Conservation (phyloP, 2,113 vertebrate species). For the Chaetura pelagica region DNA sequence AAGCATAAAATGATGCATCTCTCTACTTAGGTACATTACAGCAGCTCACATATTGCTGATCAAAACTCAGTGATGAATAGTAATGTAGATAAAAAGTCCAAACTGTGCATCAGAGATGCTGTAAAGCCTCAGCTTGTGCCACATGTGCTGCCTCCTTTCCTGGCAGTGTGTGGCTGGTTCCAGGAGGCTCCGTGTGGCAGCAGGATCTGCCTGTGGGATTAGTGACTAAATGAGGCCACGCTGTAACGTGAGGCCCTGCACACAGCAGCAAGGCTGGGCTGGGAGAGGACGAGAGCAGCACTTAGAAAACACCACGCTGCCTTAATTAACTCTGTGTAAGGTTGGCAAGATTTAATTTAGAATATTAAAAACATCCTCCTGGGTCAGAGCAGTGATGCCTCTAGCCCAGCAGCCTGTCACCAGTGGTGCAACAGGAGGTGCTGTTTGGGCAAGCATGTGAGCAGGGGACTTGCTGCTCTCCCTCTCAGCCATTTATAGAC, state of each 20-base stretch:
- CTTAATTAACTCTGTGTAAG: not conserved
- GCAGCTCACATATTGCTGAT: not conserved
- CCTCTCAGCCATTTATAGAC: not conserved
- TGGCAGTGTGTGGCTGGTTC: not conserved
- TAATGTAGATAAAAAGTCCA: not conserved
- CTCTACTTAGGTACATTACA: fast-evolving
- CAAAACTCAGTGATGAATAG: not conserved
- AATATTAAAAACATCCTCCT: not conserved
- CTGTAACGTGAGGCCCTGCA: not conserved
- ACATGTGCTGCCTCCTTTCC: not conserved
- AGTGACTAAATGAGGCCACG: not conserved
- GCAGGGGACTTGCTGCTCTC: not conserved
- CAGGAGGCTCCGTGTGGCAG: not conserved
- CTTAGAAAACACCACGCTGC: not conserved
- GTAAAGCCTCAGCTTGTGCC: not conserved
- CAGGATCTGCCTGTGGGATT: not conserved
- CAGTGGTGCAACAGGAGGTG: not conserved
- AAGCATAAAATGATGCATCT: not conserved
- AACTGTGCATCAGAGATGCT: not conserved
- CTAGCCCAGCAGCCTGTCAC: not conserved
- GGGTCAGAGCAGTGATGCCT: not conserved
- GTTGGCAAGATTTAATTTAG: not conserved
- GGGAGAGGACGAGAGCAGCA: not conserved
- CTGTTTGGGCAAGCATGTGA: not conserved
- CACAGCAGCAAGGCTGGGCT: not conserved